Base-by-base conservation (phyloP, 1,140 invertebrate genomes). In the Drusus annulatus region DNA sequence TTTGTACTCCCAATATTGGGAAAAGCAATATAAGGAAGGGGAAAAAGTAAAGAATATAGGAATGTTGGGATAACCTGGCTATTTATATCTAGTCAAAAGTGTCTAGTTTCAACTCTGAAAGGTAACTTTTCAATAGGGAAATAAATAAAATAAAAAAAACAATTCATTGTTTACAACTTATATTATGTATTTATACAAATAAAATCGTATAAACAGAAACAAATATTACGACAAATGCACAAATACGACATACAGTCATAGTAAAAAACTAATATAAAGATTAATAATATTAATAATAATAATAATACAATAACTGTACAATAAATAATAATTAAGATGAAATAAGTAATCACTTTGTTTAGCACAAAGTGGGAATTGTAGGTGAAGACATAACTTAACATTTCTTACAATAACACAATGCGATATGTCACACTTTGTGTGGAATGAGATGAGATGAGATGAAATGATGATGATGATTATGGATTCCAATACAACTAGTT, bases 171-270 rank as follows among this genome's bases (percentile, higher is more conserved):
- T 83, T 83, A 81, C 80, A 83, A 71, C 80, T 83, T 81, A 83
- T 83, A 45, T 45, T 45, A 65, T 75, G 71, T 83, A 83, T 83
- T 80, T 82, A 76, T 79, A 83, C 77, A 83, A 83, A 83, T 83
- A 80, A 83, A 83, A 83, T 83, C 69, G 78, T 83, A 80, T 83
- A 79, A 83, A 83, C 82, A 83, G 82, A 83, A 83, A 83, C 82
- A 83, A 80, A 80, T 80, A 75, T 83, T 80, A 83, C 80, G 79
- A 83, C 79, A 83, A 79, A 83, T 80, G 82, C 82, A 83, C 78
- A 78, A 80, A 75, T 81, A 83, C 77, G 73, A 83, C 73, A 83
- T 83, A 79, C 69, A 80, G 81, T 83, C 79, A 83, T 83, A 75
- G 69, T 75, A 83, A 80, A 83, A 83, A 83, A 80, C 69, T 80